phyloP scores from a whole-genome alignment of 1,140 invertebrate species.

The Zaprionus ornatus region DNA sequence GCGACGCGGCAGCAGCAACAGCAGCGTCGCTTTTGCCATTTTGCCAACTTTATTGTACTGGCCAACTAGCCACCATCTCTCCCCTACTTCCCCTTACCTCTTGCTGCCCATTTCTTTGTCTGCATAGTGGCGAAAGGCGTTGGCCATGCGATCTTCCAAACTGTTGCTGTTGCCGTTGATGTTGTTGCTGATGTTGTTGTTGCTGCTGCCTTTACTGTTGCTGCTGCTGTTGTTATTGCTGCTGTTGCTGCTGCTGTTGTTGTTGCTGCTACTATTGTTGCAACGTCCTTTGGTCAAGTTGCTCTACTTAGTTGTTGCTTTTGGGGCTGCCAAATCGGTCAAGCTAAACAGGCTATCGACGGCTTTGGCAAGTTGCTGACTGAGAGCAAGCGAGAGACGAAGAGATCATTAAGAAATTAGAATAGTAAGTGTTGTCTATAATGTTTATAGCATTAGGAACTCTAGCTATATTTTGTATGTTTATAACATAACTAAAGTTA shows the following conservation, averaged over 20 bases:
- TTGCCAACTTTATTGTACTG: constrained; percentile 37
- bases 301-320: constrained; percentile 9
- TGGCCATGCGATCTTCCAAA: constrained; percentile 12
- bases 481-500: too few species aligned
- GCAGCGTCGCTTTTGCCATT: constrained; percentile 25
- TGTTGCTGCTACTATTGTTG: neutral
- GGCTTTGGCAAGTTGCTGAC: neutral
- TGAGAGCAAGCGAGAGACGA: neutral
- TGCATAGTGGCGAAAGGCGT: constrained; percentile 20
- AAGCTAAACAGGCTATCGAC: neutral
- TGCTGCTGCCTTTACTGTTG: neutral
- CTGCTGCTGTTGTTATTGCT: neutral
- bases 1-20: constrained; percentile 34
- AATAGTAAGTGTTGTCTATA: neutral
- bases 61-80: constrained; percentile 1
- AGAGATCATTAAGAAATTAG: neutral
- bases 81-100: neutral
- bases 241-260: neutral
- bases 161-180: neutral
- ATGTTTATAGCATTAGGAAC: neutral
- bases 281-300: constrained; percentile 22
- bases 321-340: constrained; percentile 1
- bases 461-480: too few species aligned
- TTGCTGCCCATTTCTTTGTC: constrained; percentile 22
- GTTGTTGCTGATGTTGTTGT: neutral